Conservation (phyloP, 2,888 invertebrate species). For the Drosophila gaucha region DNA sequence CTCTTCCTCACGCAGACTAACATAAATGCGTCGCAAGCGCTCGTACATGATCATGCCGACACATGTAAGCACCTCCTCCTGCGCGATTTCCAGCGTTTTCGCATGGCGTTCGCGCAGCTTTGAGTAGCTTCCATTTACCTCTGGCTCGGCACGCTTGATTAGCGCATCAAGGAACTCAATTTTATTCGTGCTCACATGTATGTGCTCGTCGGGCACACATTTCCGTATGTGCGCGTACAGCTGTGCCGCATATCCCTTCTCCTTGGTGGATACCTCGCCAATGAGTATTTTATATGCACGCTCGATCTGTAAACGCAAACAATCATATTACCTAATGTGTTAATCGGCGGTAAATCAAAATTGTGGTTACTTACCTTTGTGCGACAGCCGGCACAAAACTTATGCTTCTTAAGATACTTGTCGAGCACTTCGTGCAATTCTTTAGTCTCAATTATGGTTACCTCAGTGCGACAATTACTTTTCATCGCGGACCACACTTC, state of each 20-base stretch:
- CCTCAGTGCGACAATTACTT: conserved; percentile 91
- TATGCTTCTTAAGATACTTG: conserved; percentile 95
- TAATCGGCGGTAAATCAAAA: background rate
- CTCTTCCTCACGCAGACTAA: conserved; percentile 95
- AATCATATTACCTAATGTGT: background rate
- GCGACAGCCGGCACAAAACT: conserved; percentile 97
- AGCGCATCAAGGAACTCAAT: conserved; percentile 95
- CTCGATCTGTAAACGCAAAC: conserved; percentile 85
- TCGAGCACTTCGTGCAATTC: conserved; percentile 94
- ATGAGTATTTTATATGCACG: conserved; percentile 94
- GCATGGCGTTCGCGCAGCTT: conserved; percentile 96
- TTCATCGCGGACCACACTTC: conserved; percentile 95
- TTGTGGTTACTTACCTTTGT: conserved; percentile 89
- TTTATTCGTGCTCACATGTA: conserved; percentile 92
- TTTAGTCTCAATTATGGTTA: conserved; percentile 94
- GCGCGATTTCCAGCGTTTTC: conserved; percentile 98
- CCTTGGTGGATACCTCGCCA: conserved; percentile 93
- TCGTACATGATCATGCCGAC: conserved; percentile 97
- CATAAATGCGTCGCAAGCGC: conserved; percentile 93
- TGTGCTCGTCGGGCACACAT: conserved; percentile 93
- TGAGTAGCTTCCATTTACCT: conserved; percentile 88
- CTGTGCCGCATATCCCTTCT: conserved; percentile 95
- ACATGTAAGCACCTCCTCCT: conserved; percentile 97
- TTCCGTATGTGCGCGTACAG: conserved; percentile 94
- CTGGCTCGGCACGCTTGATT: conserved; percentile 95